phyloP scores from a whole-genome alignment of 92 coral and sea anemone genomes.

The Palythoa grandis region DNA sequence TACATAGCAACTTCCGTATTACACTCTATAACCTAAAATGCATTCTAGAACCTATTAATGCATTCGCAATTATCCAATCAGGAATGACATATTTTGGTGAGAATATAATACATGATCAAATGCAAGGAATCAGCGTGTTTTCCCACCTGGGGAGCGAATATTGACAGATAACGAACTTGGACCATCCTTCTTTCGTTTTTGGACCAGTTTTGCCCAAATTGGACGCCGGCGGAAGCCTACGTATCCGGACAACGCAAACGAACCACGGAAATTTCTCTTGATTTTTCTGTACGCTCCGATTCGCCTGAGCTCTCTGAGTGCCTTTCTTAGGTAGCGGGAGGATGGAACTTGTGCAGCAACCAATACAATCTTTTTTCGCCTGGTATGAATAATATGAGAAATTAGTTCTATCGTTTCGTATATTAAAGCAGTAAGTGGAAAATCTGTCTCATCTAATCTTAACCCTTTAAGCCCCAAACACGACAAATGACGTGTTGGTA shows the following conservation, averaged over 20 bases:
- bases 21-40: too few relatives aligned
- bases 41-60: too few relatives aligned
- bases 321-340: slow-evolving; percentile 18
- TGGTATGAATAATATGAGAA: neutral
- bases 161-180: slow-evolving; percentile 40
- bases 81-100: too few relatives aligned
- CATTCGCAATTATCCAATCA: too few relatives aligned
- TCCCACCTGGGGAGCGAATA: slow-evolving; percentile 35
- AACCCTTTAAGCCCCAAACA: too few relatives aligned
- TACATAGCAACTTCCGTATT: too few relatives aligned
- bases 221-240: slow-evolving; percentile 38
- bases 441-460: too few relatives aligned
- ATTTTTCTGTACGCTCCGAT: slow-evolving; percentile 30
- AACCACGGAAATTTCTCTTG: slow-evolving; percentile 28
- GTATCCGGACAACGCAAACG: slow-evolving; percentile 47
- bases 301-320: slow-evolving; percentile 11
- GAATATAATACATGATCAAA: neutral
- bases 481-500: too few relatives aligned
- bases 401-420: neutral
- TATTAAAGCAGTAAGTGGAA: too few relatives aligned
- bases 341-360: slow-evolving; percentile 49
- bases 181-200: slow-evolving; percentile 23
- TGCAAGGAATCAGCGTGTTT: neutral
- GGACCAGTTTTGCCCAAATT: slow-evolving; percentile 43
- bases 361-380: slow-evolving; percentile 34